Conservation (phyloP, 2,797 vertebrate species). For the Neosilurus mollespiculum region DNA sequence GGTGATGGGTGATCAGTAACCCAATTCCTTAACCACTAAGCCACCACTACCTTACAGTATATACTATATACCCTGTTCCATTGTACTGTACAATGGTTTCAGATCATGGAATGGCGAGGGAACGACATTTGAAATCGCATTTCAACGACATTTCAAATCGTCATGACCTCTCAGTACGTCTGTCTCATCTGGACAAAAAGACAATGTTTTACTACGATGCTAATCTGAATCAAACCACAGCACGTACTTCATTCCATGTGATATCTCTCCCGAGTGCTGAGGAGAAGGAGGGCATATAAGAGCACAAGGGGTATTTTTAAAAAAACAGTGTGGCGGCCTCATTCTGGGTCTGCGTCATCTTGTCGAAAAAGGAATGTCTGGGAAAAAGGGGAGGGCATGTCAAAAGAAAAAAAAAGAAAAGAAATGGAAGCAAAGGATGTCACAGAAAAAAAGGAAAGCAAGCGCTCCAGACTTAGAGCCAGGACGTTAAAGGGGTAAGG, state of each 20-base stretch:
- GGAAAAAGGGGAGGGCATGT: constrained; percentile 63
- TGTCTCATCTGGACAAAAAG: background rate
- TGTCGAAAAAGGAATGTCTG: constrained; percentile 70
- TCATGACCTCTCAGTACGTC: too few species aligned
- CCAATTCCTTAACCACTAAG: too few species aligned
- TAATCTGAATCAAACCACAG: background rate
- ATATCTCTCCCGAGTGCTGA: constrained; percentile 29
- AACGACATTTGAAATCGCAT: too few species aligned
- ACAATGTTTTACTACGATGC: background rate
- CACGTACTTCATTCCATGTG: background rate
- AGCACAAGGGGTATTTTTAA: constrained; percentile 65
- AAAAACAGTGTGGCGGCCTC: constrained; percentile 53
- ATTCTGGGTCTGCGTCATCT: constrained; percentile 69
- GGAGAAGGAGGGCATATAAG: constrained; percentile 44
- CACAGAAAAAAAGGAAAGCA: background rate
- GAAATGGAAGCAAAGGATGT: background rate
- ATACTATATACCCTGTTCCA: too few species aligned
- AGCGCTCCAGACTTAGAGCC: background rate
- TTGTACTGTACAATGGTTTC: too few species aligned
- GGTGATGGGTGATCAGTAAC: too few species aligned
- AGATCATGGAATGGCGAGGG: too few species aligned
- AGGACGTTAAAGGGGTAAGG: background rate
- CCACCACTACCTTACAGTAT: too few species aligned
- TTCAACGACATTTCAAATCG: too few species aligned
- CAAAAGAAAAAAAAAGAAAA: background rate